Percentiles rank a stretch among this genome's conserved stretches.
phyloP scores from a whole-genome alignment of 1,140 invertebrate genomes.

The Lordiphosa collinella region DNA sequence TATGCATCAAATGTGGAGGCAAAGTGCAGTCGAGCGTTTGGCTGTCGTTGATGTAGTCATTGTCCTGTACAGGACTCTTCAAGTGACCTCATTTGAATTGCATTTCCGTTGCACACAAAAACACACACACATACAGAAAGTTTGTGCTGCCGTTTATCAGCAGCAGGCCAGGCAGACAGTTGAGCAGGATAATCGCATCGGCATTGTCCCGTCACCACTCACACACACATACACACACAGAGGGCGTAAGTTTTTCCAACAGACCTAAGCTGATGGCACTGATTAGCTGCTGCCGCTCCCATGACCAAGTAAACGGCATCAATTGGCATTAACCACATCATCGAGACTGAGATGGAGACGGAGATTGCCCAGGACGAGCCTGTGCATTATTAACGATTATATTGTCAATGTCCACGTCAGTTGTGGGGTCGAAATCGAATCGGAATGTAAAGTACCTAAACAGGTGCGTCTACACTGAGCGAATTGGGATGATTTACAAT shows the following conservation, averaged over 20 bases:
- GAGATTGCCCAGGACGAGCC: not conserved
- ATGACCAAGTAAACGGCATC: constrained; percentile 20
- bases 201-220: constrained; percentile 13
- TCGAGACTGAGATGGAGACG: not conserved
- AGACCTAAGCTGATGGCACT: constrained; percentile 40
- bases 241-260: constrained; percentile 36
- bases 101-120: constrained; percentile 28
- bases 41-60: constrained; percentile 1
- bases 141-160: constrained; percentile 47
- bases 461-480: too few species aligned
- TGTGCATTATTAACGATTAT: constrained; percentile 13
- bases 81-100: constrained; percentile 56
- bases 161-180: constrained; percentile 19
- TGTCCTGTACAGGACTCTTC: constrained; percentile 1
- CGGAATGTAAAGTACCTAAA: constrained; percentile 18
- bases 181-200: constrained; percentile 44
- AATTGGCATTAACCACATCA: constrained; percentile 21
- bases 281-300: constrained; percentile 31
- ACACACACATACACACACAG: constrained; percentile 5
- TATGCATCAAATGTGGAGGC: constrained; percentile 40
- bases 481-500: too few species aligned
- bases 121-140: constrained; percentile 19
- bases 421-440: constrained; percentile 20
- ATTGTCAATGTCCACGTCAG: constrained; percentile 11
- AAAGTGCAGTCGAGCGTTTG: constrained; percentile 13